A percentile compares a stretch with the other conserved stretches of the same genome.
phyloP scores from a whole-genome alignment of 1,140 invertebrate genomes.

The Drosophila insularis region DNA sequence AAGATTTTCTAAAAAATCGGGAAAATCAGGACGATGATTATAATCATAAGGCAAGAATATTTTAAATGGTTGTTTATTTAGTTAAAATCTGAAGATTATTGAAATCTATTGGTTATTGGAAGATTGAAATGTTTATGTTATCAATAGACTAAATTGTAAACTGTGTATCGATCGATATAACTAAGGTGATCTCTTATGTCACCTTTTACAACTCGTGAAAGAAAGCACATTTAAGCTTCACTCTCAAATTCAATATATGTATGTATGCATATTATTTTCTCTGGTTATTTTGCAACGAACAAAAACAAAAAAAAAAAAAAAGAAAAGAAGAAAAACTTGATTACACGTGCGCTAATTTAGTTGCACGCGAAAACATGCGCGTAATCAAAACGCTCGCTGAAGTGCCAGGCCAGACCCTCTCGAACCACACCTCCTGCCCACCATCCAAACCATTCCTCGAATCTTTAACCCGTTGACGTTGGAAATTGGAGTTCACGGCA shows the following conservation, averaged over 20 bases:
- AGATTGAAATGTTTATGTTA: too few species aligned
- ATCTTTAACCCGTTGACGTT: conserved; percentile 69
- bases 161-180: too few species aligned
- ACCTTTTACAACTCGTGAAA: background rate
- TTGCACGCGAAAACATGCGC: conserved; percentile 79
- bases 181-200: background rate
- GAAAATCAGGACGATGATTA: background rate
- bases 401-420: conserved; percentile 42
- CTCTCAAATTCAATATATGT: conserved; percentile 5
- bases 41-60: too few species aligned
- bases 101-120: too few species aligned
- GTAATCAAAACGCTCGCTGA: conserved; percentile 77
- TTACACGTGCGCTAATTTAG: conserved; percentile 79
- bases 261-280: conserved; percentile 35
- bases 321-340: conserved; percentile 54
- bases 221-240: conserved; percentile 29
- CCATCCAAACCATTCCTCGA: conserved; percentile 14
- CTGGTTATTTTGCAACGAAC: conserved; percentile 40
- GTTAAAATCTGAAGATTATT: too few species aligned
- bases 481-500: conserved; percentile 76
- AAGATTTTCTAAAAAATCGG: background rate
- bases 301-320: conserved; percentile 12
- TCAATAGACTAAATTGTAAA: too few species aligned
- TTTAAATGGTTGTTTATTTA: too few species aligned
- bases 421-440: conserved; percentile 6